A percentile compares a stretch with the other conserved stretches of the same genome.
These are phyloP conservation scores for Chiloscyllium punctatum DNA, from an alignment of 2,797 vertebrate species.

Conservation along the genomic window DNA sequence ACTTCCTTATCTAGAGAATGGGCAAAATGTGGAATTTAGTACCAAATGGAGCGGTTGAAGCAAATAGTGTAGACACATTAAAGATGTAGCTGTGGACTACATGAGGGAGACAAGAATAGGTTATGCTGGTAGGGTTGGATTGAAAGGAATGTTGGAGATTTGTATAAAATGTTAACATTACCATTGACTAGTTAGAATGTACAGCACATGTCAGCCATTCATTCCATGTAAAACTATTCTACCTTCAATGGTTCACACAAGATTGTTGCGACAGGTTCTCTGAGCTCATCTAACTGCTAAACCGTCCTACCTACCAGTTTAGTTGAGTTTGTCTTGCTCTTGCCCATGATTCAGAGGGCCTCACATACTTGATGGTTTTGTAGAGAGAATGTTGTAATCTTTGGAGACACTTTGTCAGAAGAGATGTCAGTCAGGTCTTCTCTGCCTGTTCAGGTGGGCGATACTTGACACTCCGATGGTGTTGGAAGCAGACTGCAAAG, in stretches of 20 bases:
- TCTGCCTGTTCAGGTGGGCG: background rate
- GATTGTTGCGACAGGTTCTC: background rate
- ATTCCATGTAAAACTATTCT: background rate
- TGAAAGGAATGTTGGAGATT: background rate
- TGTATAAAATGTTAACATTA: background rate
- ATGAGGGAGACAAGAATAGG: background rate
- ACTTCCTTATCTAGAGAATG: background rate
- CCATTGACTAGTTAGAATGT: background rate
- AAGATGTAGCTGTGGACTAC: background rate
- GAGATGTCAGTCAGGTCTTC: background rate
- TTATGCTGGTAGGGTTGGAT: background rate
- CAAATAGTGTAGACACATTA: background rate
- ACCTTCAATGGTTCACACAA: too few relatives aligned
- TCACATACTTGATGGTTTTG: background rate
- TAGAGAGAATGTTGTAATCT: background rate
- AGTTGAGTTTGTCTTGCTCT: background rate
- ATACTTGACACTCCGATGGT: background rate
- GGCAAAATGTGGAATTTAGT: background rate
- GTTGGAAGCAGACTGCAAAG: background rate
- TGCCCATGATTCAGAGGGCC: background rate
- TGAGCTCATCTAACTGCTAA: background rate
- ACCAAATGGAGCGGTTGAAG: background rate
- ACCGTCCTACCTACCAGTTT: background rate
- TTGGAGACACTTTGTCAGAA: background rate
- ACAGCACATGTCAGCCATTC: background rate